These are phyloP conservation scores for Eulemur albifrons DNA, from an alignment of 2,797 vertebrate genomes.

Conservation along the genomic window DNA sequence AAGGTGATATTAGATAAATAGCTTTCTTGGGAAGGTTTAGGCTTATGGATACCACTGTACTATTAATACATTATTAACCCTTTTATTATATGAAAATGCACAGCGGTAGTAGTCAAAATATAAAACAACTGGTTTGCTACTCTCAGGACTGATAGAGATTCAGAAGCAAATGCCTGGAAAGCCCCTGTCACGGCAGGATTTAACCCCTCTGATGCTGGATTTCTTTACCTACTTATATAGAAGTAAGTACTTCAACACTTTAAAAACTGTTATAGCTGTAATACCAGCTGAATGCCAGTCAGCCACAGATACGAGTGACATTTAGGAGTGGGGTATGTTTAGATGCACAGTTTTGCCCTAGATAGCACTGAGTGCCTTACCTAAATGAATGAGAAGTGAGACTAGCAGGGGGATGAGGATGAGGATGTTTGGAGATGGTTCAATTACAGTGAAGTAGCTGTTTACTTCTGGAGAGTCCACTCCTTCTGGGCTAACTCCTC, in stretches of 20 bases:
- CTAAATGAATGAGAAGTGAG: neutral
- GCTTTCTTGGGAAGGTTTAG: neutral
- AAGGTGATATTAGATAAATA: neutral
- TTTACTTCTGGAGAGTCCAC: neutral
- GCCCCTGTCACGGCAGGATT: neutral
- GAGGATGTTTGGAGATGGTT: neutral
- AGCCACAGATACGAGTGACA: neutral
- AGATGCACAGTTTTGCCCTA: neutral
- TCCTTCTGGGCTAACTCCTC: neutral
- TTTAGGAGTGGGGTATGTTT: neutral
- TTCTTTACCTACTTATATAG: neutral
- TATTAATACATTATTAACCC: neutral
- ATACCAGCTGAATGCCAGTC: neutral
- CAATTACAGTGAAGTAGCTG: neutral
- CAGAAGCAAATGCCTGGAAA: neutral
- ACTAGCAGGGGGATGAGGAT: neutral
- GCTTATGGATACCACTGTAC: neutral
- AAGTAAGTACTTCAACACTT: neutral
- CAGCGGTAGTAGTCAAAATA: neutral
- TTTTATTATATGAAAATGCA: neutral
- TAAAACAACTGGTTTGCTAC: neutral
- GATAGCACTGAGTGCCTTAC: neutral
- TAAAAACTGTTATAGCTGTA: neutral
- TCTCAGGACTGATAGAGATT: neutral
- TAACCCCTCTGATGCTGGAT: neutral